These are phyloP conservation scores for Electrona antarctica DNA, from an alignment of 2,113 vertebrate species.

Conservation along the genomic window DNA sequence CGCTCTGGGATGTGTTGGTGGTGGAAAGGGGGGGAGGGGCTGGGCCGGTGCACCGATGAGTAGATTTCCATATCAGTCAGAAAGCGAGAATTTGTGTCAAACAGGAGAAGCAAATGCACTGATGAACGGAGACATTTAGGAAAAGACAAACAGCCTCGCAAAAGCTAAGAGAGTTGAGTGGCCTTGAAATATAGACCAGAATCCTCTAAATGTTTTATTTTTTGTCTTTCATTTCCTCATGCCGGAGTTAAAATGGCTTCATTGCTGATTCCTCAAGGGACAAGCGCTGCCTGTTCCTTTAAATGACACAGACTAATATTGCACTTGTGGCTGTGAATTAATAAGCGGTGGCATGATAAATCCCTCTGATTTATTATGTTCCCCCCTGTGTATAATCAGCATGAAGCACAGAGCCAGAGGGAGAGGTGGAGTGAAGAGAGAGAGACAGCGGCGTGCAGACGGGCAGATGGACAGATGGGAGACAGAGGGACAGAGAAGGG, in stretches of 20 bases:
- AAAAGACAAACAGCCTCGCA: slow-evolving; percentile 6
- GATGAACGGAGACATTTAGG: slow-evolving; percentile 5
- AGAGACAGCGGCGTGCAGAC: slow-evolving; percentile 17
- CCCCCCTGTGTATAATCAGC: slow-evolving; percentile 76
- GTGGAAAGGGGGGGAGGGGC: background rate
- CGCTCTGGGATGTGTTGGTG: slow-evolving; percentile 11
- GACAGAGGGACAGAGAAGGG: too few relatives aligned
- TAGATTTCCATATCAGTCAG: slow-evolving; percentile 20
- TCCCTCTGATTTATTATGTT: slow-evolving; percentile 75
- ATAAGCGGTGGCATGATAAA: slow-evolving; percentile 75
- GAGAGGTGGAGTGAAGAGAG: slow-evolving; percentile 25
- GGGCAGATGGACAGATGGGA: background rate
- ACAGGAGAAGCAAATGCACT: background rate
- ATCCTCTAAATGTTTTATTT: background rate
- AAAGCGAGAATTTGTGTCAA: background rate
- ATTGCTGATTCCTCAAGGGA: slow-evolving; percentile 34
- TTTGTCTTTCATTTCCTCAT: background rate
- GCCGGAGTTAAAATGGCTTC: slow-evolving; percentile 35
- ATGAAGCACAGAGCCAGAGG: slow-evolving; percentile 26
- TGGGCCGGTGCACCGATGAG: too few relatives aligned
- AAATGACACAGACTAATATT: slow-evolving; percentile 71
- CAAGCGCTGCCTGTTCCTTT: slow-evolving; percentile 51
- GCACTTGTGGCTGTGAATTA: slow-evolving; percentile 74
- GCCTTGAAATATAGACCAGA: background rate
- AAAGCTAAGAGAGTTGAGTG: slow-evolving; percentile 12